Evolutionary conservation across 2,113 vertebrate genomes (phyloP).

Genomic region (Pongo pygmaeus): DNA sequence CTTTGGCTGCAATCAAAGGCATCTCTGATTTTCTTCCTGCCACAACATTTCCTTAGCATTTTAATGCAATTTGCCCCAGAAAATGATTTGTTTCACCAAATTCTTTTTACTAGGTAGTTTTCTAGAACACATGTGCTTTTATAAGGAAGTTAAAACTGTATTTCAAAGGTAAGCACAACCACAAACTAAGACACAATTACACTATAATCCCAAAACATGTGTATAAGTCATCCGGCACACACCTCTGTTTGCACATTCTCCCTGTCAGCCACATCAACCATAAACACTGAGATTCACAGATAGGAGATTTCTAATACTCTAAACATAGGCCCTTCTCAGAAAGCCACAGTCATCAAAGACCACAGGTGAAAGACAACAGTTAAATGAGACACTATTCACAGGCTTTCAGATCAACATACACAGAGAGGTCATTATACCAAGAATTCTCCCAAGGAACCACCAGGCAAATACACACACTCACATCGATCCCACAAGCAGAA

Average conservation of each 20-base stretch:
- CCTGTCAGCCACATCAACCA: background rate
- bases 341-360: background rate
- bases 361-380: background rate
- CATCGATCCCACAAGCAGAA: background rate
- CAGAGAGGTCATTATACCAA: background rate
- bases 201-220: background rate
- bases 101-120: background rate
- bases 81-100: slow-evolving; percentile 7
- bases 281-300: background rate
- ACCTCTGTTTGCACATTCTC: background rate
- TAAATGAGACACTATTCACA: background rate
- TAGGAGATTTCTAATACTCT: background rate
- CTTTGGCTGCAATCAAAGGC: background rate
- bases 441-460: background rate
- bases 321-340: background rate
- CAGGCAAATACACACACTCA: background rate
- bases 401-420: background rate
- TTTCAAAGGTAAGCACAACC: slow-evolving; percentile 23
- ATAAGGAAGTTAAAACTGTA: slow-evolving; percentile 21
- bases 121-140: background rate
- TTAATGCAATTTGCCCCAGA: background rate
- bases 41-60: background rate
- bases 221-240: background rate
- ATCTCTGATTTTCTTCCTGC: background rate
- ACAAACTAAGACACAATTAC: background rate